Base-by-base conservation (phyloP, 1,140 invertebrate genomes). In the Drosophila lacteicornis region DNA sequence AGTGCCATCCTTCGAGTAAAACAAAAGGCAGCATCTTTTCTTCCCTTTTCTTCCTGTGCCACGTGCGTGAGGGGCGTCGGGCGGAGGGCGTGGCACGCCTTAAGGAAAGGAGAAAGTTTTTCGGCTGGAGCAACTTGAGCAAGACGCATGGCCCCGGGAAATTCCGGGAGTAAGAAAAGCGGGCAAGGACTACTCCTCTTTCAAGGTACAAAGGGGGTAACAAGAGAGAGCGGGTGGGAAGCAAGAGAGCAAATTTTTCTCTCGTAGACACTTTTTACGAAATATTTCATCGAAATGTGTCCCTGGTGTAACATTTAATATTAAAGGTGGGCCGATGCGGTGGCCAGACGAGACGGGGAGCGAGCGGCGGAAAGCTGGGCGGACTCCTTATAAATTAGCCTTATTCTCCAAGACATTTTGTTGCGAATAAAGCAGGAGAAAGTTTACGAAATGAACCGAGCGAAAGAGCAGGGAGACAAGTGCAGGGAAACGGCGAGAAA, bases 201-300 rank as follows among this genome's bases (percentile, higher is more conserved):
- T 49, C 75, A 57, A 46, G 62, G 50, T 77, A 56, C 50, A 36
- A 45, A 17, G 19, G 17, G 36, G 36, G 33, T 25, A 40, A 22
- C 27, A 3, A 2, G 47, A 22, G 69, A 47, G 69, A 40, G 25
- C 40, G 49, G 36, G 74, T 17, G 7, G 9, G 17, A 11, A 33
- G 19, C 38, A n/a, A n/a, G 63, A 67, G 62, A 75, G 68, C 76
- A 73, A 79, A 83, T 82, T 90, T 91, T 91, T 86, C 75, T 79
- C 76, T 78, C 70, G 84, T 92, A 92, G 91, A 92, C 91, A 92
- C 84, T 92, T 92, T 92, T 92, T 88, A 91, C 85, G 88, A 91
- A 91, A 92, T 92, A 92, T 92, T 92, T 92, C 91, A 92, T 92
- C 91, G 86, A 92, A 92, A 92, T 92, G 91, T 92, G 91, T 92